Conservation (phyloP, 2,888 invertebrate species). For the Perithous albicinctus region DNA sequence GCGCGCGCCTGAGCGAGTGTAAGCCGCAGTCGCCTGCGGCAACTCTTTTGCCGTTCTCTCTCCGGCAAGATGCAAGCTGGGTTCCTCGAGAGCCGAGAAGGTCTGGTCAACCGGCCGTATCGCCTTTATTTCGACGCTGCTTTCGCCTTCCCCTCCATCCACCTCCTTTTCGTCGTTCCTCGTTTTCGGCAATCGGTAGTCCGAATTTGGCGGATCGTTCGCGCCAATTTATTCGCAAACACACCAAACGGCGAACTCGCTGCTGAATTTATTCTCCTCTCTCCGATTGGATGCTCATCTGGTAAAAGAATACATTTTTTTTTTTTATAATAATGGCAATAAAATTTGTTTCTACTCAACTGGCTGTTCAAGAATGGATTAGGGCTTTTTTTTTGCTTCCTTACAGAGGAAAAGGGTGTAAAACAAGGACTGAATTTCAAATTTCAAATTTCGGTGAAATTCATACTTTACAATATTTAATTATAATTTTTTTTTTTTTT, state of each 20-base stretch:
- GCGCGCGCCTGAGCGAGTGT: not conserved
- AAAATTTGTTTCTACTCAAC: not conserved
- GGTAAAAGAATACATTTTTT: not conserved
- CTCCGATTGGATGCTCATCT: not conserved
- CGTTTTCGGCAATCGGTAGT: constrained; percentile 25
- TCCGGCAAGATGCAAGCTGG: constrained; percentile 84
- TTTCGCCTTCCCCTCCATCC: constrained; percentile 8
- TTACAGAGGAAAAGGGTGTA: no score
- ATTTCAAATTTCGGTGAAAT: no score
- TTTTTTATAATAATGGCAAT: not conserved
- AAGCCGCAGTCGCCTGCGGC: constrained; percentile 6
- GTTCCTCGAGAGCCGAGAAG: constrained; percentile 6
- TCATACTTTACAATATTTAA: no score
- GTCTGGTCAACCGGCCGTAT: constrained; percentile 4
- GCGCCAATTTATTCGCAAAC: not conserved
- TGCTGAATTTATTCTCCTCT: not conserved
- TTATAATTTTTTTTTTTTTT: no score
- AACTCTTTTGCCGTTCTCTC: constrained; percentile 76
- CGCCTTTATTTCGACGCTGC: constrained; percentile 19
- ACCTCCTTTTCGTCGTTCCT: not conserved
- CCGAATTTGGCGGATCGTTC: constrained; percentile 11
- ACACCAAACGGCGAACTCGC: not conserved
- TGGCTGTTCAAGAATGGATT: no score
- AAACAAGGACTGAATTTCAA: no score
- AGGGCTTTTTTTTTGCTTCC: no score